Conservation (phyloP, 2,113 vertebrate species). For the Irena cyanogastra region DNA sequence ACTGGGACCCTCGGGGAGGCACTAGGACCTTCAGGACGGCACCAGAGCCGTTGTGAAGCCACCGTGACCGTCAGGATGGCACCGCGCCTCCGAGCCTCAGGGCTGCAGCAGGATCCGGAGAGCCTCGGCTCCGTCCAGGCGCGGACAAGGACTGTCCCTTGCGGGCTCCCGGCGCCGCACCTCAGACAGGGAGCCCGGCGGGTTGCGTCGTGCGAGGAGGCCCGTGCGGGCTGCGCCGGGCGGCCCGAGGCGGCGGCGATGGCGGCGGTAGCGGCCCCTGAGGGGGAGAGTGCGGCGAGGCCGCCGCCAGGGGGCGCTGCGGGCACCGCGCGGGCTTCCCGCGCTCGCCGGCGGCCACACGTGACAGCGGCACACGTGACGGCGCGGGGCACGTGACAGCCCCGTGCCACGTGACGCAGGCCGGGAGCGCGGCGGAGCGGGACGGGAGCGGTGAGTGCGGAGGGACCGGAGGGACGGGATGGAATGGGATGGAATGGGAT, state of each 20-base stretch:
- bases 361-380: neutral
- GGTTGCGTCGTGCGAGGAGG: neutral
- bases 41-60: neutral
- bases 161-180: too few species aligned
- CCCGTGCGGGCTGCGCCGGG: accelerated
- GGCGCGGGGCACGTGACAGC: neutral
- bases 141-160: neutral
- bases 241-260: neutral
- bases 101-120: neutral
- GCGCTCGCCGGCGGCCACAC: neutral
- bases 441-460: neutral
- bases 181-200: neutral
- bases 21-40: neutral
- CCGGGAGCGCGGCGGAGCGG: neutral
- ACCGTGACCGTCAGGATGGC: neutral
- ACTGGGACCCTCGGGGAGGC: neutral
- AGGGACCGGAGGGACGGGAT: neutral
- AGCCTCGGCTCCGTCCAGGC: neutral
- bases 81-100: too few species aligned
- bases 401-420: neutral
- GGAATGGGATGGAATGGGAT: neutral
- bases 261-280: neutral
- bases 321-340: neutral
- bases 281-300: neutral
- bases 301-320: neutral